These are phyloP conservation scores for Macroteleia sp. DNA, from an alignment of 2,888 invertebrate genomes.

Conservation along the genomic window DNA sequence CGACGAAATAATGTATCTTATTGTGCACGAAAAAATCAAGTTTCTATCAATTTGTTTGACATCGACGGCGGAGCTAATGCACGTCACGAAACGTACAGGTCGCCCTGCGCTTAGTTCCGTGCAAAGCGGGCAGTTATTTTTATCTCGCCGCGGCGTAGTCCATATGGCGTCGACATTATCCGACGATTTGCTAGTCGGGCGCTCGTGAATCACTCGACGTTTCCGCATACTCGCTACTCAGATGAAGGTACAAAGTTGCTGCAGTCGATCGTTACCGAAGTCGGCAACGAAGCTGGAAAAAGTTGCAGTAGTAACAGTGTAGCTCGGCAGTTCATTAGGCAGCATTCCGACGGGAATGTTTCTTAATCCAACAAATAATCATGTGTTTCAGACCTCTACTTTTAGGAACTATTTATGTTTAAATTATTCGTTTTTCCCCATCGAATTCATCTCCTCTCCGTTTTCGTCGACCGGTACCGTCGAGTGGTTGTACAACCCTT, in stretches of 20 bases:
- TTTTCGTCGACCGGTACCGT: conserved; percentile 88
- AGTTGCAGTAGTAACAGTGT: conserved; percentile 9
- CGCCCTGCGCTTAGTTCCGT: conserved; percentile 48
- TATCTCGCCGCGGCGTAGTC: conserved; percentile 46
- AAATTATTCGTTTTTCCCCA: background rate
- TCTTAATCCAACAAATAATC: conserved; percentile 79
- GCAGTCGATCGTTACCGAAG: conserved; percentile 35
- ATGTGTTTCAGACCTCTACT: conserved; percentile 96
- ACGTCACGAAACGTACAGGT: conserved; percentile 49
- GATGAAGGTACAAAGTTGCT: conserved; percentile 52
- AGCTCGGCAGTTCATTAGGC: background rate
- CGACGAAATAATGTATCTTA: conserved; percentile 41
- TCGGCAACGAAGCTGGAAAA: conserved; percentile 8
- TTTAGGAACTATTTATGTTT: conserved; percentile 85
- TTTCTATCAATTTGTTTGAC: conserved; percentile 52
- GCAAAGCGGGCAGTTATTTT: conserved; percentile 61
- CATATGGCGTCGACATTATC: conserved; percentile 65
- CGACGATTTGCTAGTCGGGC: conserved; percentile 62
- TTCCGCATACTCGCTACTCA: conserved; percentile 54
- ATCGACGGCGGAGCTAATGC: conserved; percentile 35
- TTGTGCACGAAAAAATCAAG: conserved; percentile 28
- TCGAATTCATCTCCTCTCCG: background rate
- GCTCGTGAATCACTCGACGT: conserved; percentile 62
- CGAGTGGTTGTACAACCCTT: conserved; percentile 96
- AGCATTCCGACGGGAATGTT: background rate